Percentiles rank a stretch among this genome's conserved stretches.
These are phyloP conservation scores for Helicoverpa zea DNA, from an alignment of 1,140 invertebrate species.

Conservation along the genomic window DNA sequence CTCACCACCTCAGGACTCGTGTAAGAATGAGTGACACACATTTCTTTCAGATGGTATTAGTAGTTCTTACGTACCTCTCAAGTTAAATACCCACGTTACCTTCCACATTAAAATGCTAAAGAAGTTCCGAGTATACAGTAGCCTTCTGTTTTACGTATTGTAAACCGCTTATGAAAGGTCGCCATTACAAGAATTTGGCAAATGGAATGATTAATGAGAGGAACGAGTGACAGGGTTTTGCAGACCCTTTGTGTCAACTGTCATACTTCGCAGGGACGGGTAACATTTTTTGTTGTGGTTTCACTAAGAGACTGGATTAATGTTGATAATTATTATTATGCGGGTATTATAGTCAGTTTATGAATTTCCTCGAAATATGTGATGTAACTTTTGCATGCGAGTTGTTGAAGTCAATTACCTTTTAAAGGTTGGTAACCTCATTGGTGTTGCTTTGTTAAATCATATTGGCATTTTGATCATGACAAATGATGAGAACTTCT, in stretches of 20 bases:
- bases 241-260: constrained; percentile 30
- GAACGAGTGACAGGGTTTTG: constrained; percentile 34
- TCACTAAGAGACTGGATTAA: background rate
- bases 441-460: background rate
- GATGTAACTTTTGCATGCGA: constrained; percentile 2
- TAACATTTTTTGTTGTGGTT: background rate
- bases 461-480: background rate
- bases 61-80: no score
- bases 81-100: no score
- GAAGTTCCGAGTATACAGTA: background rate
- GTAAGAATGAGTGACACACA: background rate
- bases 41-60: no score
- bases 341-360: background rate
- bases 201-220: constrained; percentile 58
- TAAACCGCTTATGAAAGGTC: constrained; percentile 52
- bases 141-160: constrained; percentile 25
- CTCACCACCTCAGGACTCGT: background rate
- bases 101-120: background rate
- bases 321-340: background rate
- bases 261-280: background rate
- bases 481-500: background rate
- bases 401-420: background rate
- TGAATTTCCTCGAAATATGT: background rate
- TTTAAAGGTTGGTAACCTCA: constrained; percentile 1
- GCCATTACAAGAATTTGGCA: constrained; percentile 56